A percentile compares a stretch with the other conserved stretches of the same genome.
phyloP scores from a whole-genome alignment of 2,113 vertebrate genomes.

The Macrotus californicus region DNA sequence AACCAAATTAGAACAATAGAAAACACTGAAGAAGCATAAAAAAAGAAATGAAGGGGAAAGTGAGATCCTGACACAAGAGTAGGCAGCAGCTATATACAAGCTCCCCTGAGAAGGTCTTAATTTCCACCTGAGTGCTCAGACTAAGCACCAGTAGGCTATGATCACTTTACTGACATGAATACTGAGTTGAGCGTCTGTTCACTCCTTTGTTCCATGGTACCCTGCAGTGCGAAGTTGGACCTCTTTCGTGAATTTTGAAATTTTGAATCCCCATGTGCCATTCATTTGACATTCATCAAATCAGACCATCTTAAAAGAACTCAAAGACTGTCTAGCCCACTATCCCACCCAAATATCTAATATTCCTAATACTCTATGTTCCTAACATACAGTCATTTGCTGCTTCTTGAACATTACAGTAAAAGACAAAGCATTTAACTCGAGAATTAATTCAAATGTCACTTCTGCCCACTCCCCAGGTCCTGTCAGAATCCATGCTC shows the following conservation, averaged over 20 bases:
- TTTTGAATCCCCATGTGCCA: neutral
- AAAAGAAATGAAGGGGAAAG: neutral
- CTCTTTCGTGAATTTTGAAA: neutral
- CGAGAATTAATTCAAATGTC: neutral
- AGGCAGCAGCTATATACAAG: neutral
- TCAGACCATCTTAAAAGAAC: neutral
- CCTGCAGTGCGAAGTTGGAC: neutral
- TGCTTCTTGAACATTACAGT: neutral
- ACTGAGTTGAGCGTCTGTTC: neutral
- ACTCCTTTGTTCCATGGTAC: neutral
- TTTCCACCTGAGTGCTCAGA: neutral
- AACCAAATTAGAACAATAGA: slow-evolving; percentile 63
- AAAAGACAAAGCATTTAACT: neutral
- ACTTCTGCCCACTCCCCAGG: neutral
- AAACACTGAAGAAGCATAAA: slow-evolving; percentile 17
- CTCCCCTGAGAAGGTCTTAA: neutral
- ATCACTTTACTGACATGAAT: neutral
- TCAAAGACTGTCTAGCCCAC: neutral
- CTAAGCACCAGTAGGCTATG: neutral
- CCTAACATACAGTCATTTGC: neutral
- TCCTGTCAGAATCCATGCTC: neutral
- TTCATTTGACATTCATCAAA: neutral
- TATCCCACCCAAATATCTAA: neutral
- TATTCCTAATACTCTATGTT: neutral
- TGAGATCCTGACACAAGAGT: neutral